A percentile compares a stretch with the other conserved stretches of the same genome.
Conservation (phyloP, 2,888 invertebrate genomes). For the Epinotia bilunana region DNA sequence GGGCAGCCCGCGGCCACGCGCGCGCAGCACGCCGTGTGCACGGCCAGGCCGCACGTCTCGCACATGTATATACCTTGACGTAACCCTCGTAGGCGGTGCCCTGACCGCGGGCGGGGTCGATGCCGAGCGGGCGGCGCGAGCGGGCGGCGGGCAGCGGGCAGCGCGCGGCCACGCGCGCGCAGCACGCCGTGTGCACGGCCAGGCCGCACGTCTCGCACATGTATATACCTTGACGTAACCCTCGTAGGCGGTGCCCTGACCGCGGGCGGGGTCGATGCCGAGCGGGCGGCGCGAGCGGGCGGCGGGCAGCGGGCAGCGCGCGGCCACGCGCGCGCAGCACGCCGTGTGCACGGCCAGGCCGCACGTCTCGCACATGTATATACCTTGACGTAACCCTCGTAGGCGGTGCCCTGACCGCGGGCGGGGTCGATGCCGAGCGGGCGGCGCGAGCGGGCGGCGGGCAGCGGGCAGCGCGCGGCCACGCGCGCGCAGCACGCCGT, state of each 20-base stretch:
- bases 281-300: conserved; percentile 14
- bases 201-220: conserved; percentile 98
- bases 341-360: conserved; percentile 87
- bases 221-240: too few species aligned
- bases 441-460: conserved; percentile 9
- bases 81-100: conserved; percentile 29
- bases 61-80: too few species aligned
- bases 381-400: conserved; percentile 38
- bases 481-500: conserved; percentile 16
- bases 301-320: conserved; percentile 16
- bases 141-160: conserved; percentile 14
- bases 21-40: conserved; percentile 17
- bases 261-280: conserved; percentile 19
- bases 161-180: conserved; percentile 11
- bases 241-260: conserved; percentile 12
- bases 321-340: conserved; percentile 13
- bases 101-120: conserved; percentile 9
- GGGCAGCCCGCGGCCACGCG: conserved; percentile 12
- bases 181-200: conserved; percentile 69
- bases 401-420: background rate
- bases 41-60: conserved; percentile 96
- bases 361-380: conserved; percentile 98
- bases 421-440: conserved; percentile 22
- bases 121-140: conserved; percentile 19
- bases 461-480: conserved; percentile 15